phyloP scores from a whole-genome alignment of 2,113 vertebrate genomes.

The Callipepla squamata region DNA sequence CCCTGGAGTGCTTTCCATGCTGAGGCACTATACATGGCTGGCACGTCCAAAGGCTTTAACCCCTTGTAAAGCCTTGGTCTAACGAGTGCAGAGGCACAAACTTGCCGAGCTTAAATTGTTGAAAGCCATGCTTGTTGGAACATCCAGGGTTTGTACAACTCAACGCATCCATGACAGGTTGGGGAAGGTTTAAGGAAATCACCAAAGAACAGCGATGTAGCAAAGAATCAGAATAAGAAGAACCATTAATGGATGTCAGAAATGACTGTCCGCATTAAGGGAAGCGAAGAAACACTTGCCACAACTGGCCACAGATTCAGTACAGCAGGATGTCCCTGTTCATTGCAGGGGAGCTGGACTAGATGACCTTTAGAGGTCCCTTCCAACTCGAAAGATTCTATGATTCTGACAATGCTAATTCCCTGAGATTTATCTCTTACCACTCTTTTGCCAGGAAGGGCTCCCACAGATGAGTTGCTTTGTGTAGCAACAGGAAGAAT shows the following conservation, averaged over 20 bases:
- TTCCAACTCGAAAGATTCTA: too few relatives aligned
- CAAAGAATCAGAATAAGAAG: background rate
- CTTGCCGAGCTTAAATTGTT: background rate
- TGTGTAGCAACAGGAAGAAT: background rate
- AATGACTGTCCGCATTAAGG: background rate
- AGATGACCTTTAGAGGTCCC: too few relatives aligned
- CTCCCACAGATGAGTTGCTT: background rate
- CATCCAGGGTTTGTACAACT: background rate
- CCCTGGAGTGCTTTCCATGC: conserved; percentile 1
- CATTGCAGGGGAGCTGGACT: too few relatives aligned
- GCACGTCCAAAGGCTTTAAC: background rate
- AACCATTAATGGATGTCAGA: background rate
- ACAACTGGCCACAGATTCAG: fast-evolving
- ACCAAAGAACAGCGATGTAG: background rate
- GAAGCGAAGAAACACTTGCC: background rate
- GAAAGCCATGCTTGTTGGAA: background rate
- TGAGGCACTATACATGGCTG: conserved; percentile 12
- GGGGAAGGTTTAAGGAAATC: background rate
- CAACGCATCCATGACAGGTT: background rate
- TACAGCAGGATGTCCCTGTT: background rate
- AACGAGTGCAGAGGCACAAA: background rate
- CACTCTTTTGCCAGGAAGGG: background rate
- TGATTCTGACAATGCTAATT: background rate
- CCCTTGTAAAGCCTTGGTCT: background rate
- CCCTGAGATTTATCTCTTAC: background rate